phyloP scores from a whole-genome alignment of 2,888 invertebrate genomes.

The Colostygia pectinataria region DNA sequence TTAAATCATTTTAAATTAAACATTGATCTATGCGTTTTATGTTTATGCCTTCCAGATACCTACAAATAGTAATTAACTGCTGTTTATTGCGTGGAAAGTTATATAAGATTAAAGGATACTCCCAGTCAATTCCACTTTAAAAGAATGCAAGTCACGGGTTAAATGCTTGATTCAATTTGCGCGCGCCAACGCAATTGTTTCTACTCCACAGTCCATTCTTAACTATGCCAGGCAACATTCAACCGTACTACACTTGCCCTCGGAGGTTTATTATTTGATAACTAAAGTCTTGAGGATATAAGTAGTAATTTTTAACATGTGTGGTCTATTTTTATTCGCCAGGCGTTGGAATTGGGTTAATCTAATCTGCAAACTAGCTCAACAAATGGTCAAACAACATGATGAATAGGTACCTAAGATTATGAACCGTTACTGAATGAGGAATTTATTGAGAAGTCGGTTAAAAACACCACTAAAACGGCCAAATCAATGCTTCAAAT shows the following conservation, averaged over 20 bases:
- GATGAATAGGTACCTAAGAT: not conserved
- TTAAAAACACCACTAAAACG: no score
- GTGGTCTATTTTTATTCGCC: slow-evolving; percentile 28
- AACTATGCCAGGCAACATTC: slow-evolving; percentile 35
- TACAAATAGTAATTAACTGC: no score
- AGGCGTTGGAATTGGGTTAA: slow-evolving; percentile 31
- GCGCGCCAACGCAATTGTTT: slow-evolving; percentile 70
- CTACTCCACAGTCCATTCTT: slow-evolving; percentile 42
- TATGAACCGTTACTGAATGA: no score
- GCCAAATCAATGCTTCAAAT: no score
- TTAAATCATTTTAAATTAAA: no score
- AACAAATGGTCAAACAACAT: slow-evolving; percentile 1
- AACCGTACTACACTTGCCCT: slow-evolving; percentile 41
- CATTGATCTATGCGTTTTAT: no score
- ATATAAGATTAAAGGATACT: not conserved
- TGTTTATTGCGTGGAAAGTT: no score
- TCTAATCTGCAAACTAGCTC: slow-evolving; percentile 19
- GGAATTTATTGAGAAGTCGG: no score
- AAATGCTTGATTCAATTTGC: slow-evolving; percentile 75
- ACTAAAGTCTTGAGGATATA: slow-evolving; percentile 38
- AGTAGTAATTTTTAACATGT: slow-evolving; percentile 31
- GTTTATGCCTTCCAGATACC: no score
- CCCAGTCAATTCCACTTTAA: slow-evolving; percentile 8
- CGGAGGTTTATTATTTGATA: slow-evolving; percentile 30
- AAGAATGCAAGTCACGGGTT: slow-evolving; percentile 56